phyloP scores from a whole-genome alignment of 2,888 invertebrate species.

The Pachycephus smyrnensis region DNA sequence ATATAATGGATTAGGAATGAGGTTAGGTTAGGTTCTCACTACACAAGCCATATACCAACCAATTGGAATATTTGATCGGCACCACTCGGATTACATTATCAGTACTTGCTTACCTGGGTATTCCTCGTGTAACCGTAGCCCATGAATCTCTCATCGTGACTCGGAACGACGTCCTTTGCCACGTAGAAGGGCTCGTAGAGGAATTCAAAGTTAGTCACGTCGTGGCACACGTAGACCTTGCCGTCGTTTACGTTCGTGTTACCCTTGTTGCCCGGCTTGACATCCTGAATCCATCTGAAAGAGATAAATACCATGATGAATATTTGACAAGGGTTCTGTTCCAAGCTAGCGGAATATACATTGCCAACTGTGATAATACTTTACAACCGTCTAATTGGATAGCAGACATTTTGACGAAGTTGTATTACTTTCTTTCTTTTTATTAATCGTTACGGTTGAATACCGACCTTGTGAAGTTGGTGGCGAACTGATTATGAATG shows the following conservation, averaged over 20 bases:
- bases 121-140: slow-evolving; percentile 94
- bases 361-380: not conserved
- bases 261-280: slow-evolving; percentile 66
- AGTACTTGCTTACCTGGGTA: slow-evolving; percentile 77
- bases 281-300: slow-evolving; percentile 61
- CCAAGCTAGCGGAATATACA: not conserved
- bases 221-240: slow-evolving; percentile 83
- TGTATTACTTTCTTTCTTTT: too few relatives aligned
- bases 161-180: slow-evolving; percentile 82
- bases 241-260: slow-evolving; percentile 71
- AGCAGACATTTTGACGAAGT: too few relatives aligned
- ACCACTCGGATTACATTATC: not conserved
- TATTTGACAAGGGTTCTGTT: not conserved
- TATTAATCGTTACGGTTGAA: not conserved
- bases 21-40: not conserved
- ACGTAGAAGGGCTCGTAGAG: slow-evolving; percentile 95
- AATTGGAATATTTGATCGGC: not conserved
- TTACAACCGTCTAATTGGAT: too few relatives aligned
- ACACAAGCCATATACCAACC: not conserved
- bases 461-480: slow-evolving; percentile 86
- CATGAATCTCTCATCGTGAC: slow-evolving; percentile 89
- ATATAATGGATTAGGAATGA: not conserved
- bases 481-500: slow-evolving; percentile 92
- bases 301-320: not conserved
- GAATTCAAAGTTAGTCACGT: slow-evolving; percentile 82